Conservation (phyloP, 1,140 invertebrate species). For the Lutraria rhynchaena region DNA sequence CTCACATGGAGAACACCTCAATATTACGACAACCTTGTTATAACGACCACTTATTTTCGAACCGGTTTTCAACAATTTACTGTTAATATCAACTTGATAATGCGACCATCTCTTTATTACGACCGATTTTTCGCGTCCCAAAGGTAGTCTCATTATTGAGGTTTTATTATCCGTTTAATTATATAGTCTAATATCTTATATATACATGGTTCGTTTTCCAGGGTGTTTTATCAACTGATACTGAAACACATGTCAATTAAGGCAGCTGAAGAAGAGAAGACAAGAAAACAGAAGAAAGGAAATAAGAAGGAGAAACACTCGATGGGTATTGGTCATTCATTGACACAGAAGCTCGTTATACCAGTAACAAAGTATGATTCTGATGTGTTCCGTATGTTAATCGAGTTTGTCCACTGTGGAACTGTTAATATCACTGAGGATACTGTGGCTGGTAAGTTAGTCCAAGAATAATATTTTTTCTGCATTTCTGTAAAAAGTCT, state of each 20-base stretch:
- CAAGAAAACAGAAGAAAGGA: conserved; percentile 2
- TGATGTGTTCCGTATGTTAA: conserved; percentile 26
- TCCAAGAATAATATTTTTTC: neutral
- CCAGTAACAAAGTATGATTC: conserved; percentile 36
- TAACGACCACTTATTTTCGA: too few relatives aligned
- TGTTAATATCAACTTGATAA: too few relatives aligned
- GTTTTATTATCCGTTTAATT: too few relatives aligned
- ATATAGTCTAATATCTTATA: too few relatives aligned
- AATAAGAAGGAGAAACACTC: neutral
- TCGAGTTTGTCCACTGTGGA: conserved; percentile 51
- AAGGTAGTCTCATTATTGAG: too few relatives aligned
- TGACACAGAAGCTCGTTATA: conserved; percentile 30
- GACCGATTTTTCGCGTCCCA: too few relatives aligned
- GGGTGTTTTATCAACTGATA: conserved; percentile 63
- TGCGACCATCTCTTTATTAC: too few relatives aligned
- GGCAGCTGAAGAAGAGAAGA: neutral
- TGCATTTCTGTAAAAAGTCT: neutral
- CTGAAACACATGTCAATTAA: conserved; percentile 39
- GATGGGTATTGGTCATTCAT: conserved; percentile 4
- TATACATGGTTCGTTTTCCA: conserved; percentile 50
- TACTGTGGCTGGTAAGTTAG: conserved; percentile 37
- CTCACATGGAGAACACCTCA: too few relatives aligned
- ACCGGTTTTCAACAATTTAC: too few relatives aligned
- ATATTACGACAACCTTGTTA: too few relatives aligned
- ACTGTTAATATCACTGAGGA: conserved; percentile 44